Conservation (phyloP, 2,113 vertebrate genomes). For the Osmerus mordax region DNA sequence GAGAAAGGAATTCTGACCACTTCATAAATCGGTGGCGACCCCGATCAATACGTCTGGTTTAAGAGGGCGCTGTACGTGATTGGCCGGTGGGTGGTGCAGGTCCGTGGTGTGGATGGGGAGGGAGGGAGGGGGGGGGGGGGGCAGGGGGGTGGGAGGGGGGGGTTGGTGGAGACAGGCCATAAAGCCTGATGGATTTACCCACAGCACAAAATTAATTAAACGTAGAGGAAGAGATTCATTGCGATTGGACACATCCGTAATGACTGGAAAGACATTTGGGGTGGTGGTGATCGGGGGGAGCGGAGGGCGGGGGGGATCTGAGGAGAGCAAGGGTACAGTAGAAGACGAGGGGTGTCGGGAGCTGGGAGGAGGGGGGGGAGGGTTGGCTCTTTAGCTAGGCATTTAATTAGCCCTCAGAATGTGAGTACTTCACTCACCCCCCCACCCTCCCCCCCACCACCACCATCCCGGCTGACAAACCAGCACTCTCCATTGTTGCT, state of each 20-base stretch:
- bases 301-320: background rate
- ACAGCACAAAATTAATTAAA: slow-evolving; percentile 55
- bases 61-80: slow-evolving; percentile 25
- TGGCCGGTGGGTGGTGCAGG: background rate
- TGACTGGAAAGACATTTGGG: slow-evolving; percentile 14
- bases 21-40: slow-evolving; percentile 39
- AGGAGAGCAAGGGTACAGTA: background rate
- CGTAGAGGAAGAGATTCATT: slow-evolving; percentile 47
- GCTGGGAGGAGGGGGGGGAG: background rate
- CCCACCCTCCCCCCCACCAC: background rate
- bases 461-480: background rate
- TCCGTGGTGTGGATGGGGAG: slow-evolving; percentile 15
- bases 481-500: background rate
- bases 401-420: slow-evolving; percentile 39
- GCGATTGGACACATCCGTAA: slow-evolving; percentile 52
- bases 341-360: background rate
- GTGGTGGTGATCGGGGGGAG: slow-evolving; percentile 1
- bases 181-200: slow-evolving; percentile 51
- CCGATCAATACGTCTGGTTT: slow-evolving; percentile 49
- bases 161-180: slow-evolving; percentile 36
- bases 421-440: slow-evolving; percentile 21
- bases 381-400: background rate
- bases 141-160: slow-evolving; percentile 14
- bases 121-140: slow-evolving; percentile 20
- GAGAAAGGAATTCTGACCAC: slow-evolving; percentile 21